Conservation (phyloP, 64 coral and sea anemone genomes). For the Anthopleura sola region DNA sequence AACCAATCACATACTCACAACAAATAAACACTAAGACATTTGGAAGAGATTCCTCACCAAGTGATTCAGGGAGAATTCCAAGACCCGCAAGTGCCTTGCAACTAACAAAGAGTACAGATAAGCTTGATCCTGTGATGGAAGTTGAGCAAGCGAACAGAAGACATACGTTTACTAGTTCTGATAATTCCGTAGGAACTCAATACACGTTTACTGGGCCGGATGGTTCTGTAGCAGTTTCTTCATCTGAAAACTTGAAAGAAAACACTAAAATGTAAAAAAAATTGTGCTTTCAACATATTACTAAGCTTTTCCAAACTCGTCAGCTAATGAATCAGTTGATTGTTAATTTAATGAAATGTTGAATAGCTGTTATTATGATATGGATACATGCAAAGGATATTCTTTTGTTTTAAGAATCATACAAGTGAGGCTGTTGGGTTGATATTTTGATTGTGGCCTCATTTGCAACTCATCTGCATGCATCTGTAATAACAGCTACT, state of each 20-base stretch:
- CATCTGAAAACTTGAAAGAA: not conserved
- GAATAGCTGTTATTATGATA: too few species aligned
- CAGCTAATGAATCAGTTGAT: too few species aligned
- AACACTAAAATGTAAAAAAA: not conserved
- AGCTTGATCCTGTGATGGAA: constrained; percentile 55
- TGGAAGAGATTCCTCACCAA: not conserved
- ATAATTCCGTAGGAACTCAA: not conserved
- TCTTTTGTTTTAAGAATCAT: too few species aligned
- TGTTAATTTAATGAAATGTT: too few species aligned
- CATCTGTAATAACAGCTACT: too few species aligned
- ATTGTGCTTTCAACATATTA: too few species aligned
- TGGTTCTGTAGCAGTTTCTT: not conserved
- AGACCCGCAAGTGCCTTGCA: constrained; percentile 46
- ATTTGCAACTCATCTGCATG: too few species aligned
- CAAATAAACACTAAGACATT: constrained; percentile 1
- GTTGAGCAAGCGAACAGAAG: constrained; percentile 25
- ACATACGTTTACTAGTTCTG: constrained; percentile 26
- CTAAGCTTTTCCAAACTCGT: too few species aligned
- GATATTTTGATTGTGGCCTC: too few species aligned
- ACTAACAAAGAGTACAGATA: constrained; percentile 23
- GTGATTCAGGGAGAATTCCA: not conserved
- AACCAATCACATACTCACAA: constrained; percentile 2
- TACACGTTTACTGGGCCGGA: constrained; percentile 20
- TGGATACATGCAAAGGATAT: too few species aligned
- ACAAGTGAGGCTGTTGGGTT: too few species aligned